phyloP scores from a whole-genome alignment of 2,113 vertebrate species.

The Otolemur garnettii region DNA sequence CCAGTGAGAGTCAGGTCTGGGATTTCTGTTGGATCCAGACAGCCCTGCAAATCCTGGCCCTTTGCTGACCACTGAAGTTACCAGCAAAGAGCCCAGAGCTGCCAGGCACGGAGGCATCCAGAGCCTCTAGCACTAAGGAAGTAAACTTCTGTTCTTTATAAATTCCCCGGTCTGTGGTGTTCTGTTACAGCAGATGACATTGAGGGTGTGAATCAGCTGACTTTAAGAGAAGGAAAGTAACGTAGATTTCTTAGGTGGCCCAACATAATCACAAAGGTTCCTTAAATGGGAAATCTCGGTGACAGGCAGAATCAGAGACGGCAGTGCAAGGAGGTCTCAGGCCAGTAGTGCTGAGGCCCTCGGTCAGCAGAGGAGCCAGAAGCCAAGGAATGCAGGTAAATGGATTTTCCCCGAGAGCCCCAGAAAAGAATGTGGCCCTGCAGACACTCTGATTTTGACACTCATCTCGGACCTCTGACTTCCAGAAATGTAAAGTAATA shows the following conservation, averaged over 20 bases:
- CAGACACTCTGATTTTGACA: not conserved
- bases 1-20: not conserved
- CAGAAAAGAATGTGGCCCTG: not conserved
- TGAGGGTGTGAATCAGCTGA: not conserved
- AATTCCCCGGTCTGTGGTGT: not conserved
- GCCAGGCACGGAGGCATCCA: not conserved
- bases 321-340: too few species aligned
- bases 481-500: rapidly evolving
- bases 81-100: not conserved
- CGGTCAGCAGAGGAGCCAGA: not conserved
- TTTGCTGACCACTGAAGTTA: too few species aligned
- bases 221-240: not conserved
- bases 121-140: not conserved
- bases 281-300: too few species aligned
- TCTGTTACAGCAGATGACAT: not conserved
- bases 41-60: too few species aligned
- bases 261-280: too few species aligned
- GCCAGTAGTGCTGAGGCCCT: not conserved
- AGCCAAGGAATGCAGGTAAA: not conserved
- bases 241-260: not conserved
- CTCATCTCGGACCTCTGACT: not conserved
- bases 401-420: not conserved
- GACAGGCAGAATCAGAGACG: too few species aligned
- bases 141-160: not conserved
- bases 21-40: not conserved